Percentiles rank a stretch among this genome's conserved stretches.
Evolutionary conservation across 2,113 vertebrate genomes (phyloP).

Genomic region (Leucoraja erinaceus): DNA sequence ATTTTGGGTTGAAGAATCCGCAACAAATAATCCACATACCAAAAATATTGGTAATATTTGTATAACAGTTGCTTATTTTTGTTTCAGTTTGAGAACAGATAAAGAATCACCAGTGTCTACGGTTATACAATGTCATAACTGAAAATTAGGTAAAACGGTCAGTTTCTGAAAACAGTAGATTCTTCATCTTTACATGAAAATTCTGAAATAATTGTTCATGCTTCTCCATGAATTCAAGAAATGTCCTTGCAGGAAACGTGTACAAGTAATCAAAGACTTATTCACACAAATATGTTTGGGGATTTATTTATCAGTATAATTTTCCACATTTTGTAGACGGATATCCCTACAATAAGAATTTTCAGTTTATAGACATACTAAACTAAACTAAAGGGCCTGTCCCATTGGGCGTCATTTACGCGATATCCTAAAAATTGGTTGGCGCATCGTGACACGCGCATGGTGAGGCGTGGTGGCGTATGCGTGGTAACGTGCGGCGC

Average conservation of each 20-base stretch:
- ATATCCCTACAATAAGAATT: not conserved
- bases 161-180: not conserved
- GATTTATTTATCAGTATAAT: not conserved
- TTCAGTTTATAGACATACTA: too few species aligned
- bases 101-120: not conserved
- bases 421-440: too few species aligned
- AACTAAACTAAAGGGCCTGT: too few species aligned
- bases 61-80: not conserved
- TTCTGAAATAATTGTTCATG: not conserved
- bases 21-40: not conserved
- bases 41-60: not conserved
- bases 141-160: not conserved
- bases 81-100: not conserved
- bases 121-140: not conserved
- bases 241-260: not conserved
- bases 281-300: not conserved
- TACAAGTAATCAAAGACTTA: not conserved
- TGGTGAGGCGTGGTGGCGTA: too few species aligned
- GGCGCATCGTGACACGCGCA: too few species aligned
- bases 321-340: not conserved
- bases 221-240: not conserved
- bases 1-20: slow-evolving; percentile 22
- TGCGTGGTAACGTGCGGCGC: too few species aligned
- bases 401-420: too few species aligned
- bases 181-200: not conserved